Evolutionary conservation across 2,113 vertebrate species (phyloP).

Genomic region (Craseonycteris thonglongyai): DNA sequence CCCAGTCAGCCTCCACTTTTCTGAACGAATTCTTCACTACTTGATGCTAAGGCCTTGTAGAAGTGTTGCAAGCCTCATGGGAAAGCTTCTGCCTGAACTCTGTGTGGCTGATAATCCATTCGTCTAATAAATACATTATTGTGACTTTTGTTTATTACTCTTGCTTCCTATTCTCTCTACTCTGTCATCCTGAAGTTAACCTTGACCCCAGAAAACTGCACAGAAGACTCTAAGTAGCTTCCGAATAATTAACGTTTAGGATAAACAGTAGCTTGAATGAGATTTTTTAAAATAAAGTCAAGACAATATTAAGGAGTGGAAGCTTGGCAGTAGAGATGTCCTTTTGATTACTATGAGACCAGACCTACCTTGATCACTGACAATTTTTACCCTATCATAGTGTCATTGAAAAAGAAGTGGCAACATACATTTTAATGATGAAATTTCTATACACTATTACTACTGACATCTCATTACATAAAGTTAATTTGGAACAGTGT

Average conservation of each 20-base stretch:
- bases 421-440: neutral
- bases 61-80: neutral
- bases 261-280: neutral
- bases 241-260: neutral
- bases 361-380: neutral
- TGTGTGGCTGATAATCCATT: constrained; percentile 59
- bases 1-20: neutral
- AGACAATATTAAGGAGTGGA: neutral
- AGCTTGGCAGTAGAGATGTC: neutral
- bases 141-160: constrained; percentile 45
- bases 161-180: constrained; percentile 19
- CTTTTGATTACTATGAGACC: neutral
- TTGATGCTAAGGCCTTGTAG: constrained; percentile 25
- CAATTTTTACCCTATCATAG: neutral
- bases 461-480: neutral
- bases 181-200: neutral
- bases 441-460: neutral
- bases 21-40: constrained; percentile 26
- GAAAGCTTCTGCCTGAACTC: constrained; percentile 46
- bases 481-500: neutral
- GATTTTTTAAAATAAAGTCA: neutral
- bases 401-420: neutral
- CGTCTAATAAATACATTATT: constrained; percentile 22
- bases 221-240: neutral
- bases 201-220: neutral